Evolutionary conservation across 1,140 invertebrate species (phyloP).

Genomic region (Eueides isabella): DNA sequence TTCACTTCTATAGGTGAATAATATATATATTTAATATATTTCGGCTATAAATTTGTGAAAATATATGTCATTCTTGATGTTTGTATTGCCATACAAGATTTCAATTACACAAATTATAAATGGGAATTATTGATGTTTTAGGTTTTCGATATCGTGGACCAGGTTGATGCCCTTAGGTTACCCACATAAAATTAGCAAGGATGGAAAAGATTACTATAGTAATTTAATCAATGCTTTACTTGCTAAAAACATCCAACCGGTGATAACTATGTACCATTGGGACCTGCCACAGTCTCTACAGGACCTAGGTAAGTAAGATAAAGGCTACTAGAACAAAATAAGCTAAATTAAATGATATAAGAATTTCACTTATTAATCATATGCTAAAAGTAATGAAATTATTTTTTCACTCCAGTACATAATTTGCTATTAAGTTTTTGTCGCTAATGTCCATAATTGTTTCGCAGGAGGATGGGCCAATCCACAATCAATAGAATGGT

Average conservation of each 20-base stretch:
- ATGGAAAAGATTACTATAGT: conserved; percentile 63
- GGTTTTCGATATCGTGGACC: conserved; percentile 59
- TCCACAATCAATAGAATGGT: conserved; percentile 7
- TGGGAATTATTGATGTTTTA: conserved; percentile 16
- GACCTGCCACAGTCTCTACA: conserved; percentile 15
- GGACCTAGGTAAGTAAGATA: conserved; percentile 8
- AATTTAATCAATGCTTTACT: conserved; percentile 83
- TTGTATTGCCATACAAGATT: neutral
- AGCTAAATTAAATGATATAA: too few relatives aligned
- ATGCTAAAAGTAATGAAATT: too few relatives aligned
- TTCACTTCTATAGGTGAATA: neutral
- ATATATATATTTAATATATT: conserved; percentile 9
- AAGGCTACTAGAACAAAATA: too few relatives aligned
- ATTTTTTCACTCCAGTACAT: too few relatives aligned
- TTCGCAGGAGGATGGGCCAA: neutral
- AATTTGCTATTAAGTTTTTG: too few relatives aligned
- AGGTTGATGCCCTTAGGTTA: conserved; percentile 50
- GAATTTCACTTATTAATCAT: too few relatives aligned
- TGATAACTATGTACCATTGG: conserved; percentile 61
- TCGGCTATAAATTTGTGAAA: too few relatives aligned
- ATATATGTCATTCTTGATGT: too few relatives aligned
- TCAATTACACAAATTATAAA: neutral
- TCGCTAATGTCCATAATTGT: fast-evolving
- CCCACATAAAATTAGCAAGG: conserved; percentile 45
- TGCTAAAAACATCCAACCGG: conserved; percentile 80